phyloP scores from a whole-genome alignment of 2,113 vertebrate genomes.

The Sardina pilchardus region DNA sequence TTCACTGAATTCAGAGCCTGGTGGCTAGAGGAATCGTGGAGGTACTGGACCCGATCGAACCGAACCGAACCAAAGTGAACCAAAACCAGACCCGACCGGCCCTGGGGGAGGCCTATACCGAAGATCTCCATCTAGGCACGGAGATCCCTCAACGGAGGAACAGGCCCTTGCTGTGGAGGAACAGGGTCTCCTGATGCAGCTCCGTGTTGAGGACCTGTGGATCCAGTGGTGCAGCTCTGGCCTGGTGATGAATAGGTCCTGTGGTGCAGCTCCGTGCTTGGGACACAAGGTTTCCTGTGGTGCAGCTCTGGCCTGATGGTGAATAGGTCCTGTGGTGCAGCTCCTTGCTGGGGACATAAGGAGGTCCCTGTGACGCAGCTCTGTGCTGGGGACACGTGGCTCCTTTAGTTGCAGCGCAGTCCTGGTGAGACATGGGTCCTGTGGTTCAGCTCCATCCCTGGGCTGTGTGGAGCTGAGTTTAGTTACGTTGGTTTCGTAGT shows the following conservation, averaged over 20 bases:
- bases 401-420: neutral
- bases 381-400: neutral
- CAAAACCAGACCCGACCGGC: slow-evolving; percentile 17
- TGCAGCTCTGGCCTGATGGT: slow-evolving; percentile 4
- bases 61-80: neutral
- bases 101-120: slow-evolving; percentile 50
- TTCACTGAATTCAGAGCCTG: slow-evolving; percentile 62
- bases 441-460: slow-evolving; percentile 39
- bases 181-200: slow-evolving; percentile 9
- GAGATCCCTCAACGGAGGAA: neutral
- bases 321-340: neutral
- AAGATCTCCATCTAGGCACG: neutral
- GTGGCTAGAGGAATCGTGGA: slow-evolving; percentile 17
- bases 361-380: slow-evolving; percentile 23
- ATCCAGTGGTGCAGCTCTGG: neutral
- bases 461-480: slow-evolving; percentile 39
- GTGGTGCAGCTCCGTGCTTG: neutral
- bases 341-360: neutral
- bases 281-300: neutral
- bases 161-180: neutral
- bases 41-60: neutral
- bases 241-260: neutral
- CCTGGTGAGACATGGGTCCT: slow-evolving; percentile 30
- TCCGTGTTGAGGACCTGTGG: slow-evolving; percentile 18
- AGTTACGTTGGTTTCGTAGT: slow-evolving; percentile 43